phyloP scores from a whole-genome alignment of 2,888 invertebrate species.

The Xestia sexstrigata region DNA sequence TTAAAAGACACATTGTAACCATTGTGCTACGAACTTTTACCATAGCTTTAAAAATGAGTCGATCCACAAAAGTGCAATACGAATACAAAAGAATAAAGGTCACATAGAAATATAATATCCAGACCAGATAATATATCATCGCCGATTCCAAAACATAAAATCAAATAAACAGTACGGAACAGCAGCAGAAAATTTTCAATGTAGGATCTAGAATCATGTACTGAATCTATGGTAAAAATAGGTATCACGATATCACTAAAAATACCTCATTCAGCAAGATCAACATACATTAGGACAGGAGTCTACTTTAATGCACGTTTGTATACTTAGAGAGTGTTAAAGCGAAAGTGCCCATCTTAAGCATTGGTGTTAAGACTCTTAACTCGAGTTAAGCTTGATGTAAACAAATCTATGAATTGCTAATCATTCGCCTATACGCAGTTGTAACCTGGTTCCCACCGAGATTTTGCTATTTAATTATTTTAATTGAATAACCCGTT shows the following conservation, averaged over 20 bases:
- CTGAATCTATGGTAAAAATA: not conserved
- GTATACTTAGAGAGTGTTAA: slow-evolving; percentile 18
- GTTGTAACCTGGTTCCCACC: slow-evolving; percentile 34
- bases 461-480: slow-evolving; percentile 7
- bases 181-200: too few relatives aligned
- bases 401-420: slow-evolving; percentile 32
- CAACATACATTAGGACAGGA: not conserved
- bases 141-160: too few relatives aligned
- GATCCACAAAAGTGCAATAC: too few relatives aligned
- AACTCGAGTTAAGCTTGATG: slow-evolving; percentile 7
- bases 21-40: too few relatives aligned
- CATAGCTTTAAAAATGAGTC: too few relatives aligned
- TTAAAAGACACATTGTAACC: too few relatives aligned
- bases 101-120: too few relatives aligned
- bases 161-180: too few relatives aligned
- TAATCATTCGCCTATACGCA: slow-evolving; percentile 16
- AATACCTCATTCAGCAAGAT: not conserved
- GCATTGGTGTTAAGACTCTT: slow-evolving; percentile 29
- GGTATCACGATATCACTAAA: not conserved
- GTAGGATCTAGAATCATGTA: too few relatives aligned
- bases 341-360: slow-evolving; percentile 36
- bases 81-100: too few relatives aligned
- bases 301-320: slow-evolving; percentile 12
- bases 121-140: too few relatives aligned
- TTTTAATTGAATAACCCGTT: slow-evolving; percentile 47